A percentile compares a stretch with the other conserved stretches of the same genome.
Conservation (phyloP, 2,888 invertebrate species). For the Laothoe populi region DNA sequence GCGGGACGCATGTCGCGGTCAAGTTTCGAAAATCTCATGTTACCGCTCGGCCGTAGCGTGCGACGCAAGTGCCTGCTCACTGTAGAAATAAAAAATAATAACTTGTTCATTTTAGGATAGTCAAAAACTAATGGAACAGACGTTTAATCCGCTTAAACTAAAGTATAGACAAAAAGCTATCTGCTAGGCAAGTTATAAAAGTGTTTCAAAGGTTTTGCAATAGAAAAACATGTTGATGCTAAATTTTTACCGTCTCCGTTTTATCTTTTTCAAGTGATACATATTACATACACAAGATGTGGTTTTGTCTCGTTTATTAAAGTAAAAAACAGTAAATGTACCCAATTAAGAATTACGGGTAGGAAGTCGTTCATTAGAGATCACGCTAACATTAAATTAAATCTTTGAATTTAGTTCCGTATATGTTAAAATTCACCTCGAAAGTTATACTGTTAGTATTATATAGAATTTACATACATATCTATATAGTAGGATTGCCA, state of each 20-base stretch:
- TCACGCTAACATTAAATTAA: too few relatives aligned
- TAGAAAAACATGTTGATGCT: background rate
- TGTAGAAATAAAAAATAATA: conserved; percentile 21
- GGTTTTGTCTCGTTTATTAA: background rate
- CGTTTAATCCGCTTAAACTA: background rate
- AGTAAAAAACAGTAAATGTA: background rate
- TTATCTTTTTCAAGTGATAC: background rate
- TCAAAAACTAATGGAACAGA: conserved; percentile 8
- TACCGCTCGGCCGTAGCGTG: conserved; percentile 29
- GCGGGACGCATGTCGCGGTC: conserved; percentile 45
- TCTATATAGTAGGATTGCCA: too few relatives aligned
- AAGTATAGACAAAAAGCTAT: conserved; percentile 1
- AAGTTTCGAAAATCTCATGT: conserved; percentile 39
- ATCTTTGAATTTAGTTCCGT: too few relatives aligned
- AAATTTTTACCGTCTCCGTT: background rate
- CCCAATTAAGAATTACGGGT: too few relatives aligned
- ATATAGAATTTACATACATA: too few relatives aligned
- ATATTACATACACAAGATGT: background rate
- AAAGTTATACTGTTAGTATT: too few relatives aligned
- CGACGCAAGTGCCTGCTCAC: conserved; percentile 23
- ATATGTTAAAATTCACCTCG: too few relatives aligned
- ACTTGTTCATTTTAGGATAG: conserved; percentile 22
- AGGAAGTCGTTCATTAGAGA: background rate
- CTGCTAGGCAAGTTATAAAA: background rate
- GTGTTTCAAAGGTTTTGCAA: background rate